A percentile compares a stretch with the other conserved stretches of the same genome.
Conservation (phyloP, 2,888 invertebrate genomes). For the Erebia epiphron region DNA sequence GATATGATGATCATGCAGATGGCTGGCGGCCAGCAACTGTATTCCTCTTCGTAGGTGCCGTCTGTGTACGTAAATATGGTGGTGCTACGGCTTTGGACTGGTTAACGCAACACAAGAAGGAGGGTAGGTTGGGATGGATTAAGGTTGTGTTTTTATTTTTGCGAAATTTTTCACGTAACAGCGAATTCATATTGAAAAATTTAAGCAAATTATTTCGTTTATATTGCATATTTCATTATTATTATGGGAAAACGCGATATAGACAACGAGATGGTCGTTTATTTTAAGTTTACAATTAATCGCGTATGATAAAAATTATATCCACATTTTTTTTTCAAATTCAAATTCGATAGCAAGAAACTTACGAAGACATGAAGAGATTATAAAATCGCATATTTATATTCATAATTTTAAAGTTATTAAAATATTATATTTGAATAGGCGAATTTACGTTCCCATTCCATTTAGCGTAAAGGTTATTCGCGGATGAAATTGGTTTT, state of each 20-base stretch:
- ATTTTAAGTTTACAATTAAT: neutral
- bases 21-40: constrained; percentile 96
- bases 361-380: neutral
- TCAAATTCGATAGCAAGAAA: neutral
- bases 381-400: neutral
- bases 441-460: neutral
- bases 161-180: neutral
- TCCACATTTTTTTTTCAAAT: neutral
- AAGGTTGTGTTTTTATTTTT: constrained; percentile 11
- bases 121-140: constrained; percentile 29
- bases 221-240: neutral
- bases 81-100: constrained; percentile 63
- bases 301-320: neutral
- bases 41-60: constrained; percentile 94
- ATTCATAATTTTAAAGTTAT: neutral
- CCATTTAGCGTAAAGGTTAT: neutral
- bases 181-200: neutral
- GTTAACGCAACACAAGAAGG: constrained; percentile 57
- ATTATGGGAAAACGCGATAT: neutral
- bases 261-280: neutral
- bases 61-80: constrained; percentile 81
- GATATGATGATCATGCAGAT: constrained; percentile 96
- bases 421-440: neutral
- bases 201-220: neutral
- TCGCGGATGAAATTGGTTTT: constrained; percentile 5